Base-by-base conservation (phyloP, 2,888 invertebrate genomes). In the Craniophora ligustri region DNA sequence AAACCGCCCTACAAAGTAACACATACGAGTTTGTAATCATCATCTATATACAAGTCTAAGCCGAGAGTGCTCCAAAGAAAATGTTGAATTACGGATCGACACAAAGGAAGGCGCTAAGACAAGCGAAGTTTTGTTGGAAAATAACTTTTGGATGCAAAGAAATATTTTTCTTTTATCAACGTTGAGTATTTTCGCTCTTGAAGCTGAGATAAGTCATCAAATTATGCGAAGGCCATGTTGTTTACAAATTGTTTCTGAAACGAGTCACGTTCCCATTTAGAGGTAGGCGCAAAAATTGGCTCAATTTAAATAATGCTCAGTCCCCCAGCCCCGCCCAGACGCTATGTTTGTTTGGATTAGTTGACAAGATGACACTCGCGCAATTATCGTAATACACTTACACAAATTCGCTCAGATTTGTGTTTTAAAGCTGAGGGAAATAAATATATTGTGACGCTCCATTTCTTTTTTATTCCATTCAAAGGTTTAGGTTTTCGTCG, bases 241-340 rank as follows among this genome's bases (percentile, higher is more conserved):
- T 85, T 85, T 86, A 84, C 85, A 84, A 82, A 85, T 87, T 85
- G 80, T 85, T 84, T 77, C 75, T 74, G 76, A 81, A 84, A 75
- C 80, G 76, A 84, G 87, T 85, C 87, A 85, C 85, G 84, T 82
- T 77, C 67, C 69, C 72, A 69, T 79, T 78, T 67, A 63, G 72
- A 84, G 76, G 80, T 81, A 72, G 71, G 76, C 68, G 74, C 42
- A 82, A 83, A 84, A 84, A 84, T 79, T 82, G 78, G 60, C 41
- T 68, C 76, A 83, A 84, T 87, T 86, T 84, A 78, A 80, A 81
- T 83, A 82, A 82, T 77, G 76, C 53, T 76, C 67, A 63, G 67
- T 72, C 68, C 67, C 67, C 65, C 67, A 61, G 48, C 15, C 47
- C 36, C 64, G 7, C 14, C 0, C 35, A 48, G 44, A 64, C 66